Evolutionary conservation across 2,113 vertebrate species (phyloP), one percentile per base, ranked within the genome.

Genomic region (Nothocercus julius): DNA sequence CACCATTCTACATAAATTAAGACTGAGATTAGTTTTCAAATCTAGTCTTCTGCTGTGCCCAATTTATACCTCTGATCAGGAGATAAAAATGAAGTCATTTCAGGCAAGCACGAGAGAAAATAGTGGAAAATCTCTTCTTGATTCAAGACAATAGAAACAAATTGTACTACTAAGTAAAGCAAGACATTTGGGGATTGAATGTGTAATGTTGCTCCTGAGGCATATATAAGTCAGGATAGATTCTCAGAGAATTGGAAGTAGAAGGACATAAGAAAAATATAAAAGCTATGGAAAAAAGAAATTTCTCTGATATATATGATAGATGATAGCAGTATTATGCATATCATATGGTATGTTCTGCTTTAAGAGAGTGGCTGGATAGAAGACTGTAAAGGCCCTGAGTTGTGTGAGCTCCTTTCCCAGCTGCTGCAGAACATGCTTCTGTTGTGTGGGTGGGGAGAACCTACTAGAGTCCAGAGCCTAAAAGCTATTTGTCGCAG

Each of bases 1-100:
- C 21, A 59, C 45, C 25, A 36, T 5, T 27, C 6, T 70, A 61
- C 34, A 93, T 96, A 96, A 96, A 97, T 95, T 94, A 92, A 85
- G 40, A 54, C 59, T 69, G 40, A 80, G 47, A 95, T 64, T 58
- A 63, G n/a, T 79, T 85, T 80, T 91, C 56, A 93, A 73, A 80
- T 53, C 56, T 82, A 49, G 58, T 67, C 36, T 82, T 95, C 83
- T 92, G 28, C 66, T 90, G 20, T 93, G 81, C 28, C 72, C 49
- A 14, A 45, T 84, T 94, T 97, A 88, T 90, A 87, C n/a, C 38
- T 87, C 72, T 81, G 94, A 94, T 92, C 19, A 17, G 72, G 45
- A 94, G 83, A 97, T 94, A 96, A 91, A 11, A 91, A 74, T 30
- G 18, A 11, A 38, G 13, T 32, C 15, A 4, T 59, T 80, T 67